Conservation (phyloP, 2,888 invertebrate species). For the Ennomos fuscantarius region DNA sequence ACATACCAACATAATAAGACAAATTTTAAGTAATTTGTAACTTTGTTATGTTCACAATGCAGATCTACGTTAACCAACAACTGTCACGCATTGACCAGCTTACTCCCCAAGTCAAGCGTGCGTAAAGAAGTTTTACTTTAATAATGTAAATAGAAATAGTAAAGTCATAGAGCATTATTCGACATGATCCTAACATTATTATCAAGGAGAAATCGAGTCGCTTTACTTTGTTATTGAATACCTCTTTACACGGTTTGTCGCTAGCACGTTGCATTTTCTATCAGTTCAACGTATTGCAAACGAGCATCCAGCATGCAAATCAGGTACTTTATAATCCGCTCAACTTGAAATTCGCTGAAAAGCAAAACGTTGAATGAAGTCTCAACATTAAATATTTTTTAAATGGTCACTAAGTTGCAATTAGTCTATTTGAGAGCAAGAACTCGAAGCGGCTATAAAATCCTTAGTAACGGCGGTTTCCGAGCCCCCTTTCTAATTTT, state of each 20-base stretch:
- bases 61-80: too few relatives aligned
- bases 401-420: constrained; percentile 28
- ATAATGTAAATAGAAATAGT: too few relatives aligned
- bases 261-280: constrained; percentile 26
- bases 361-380: constrained; percentile 24
- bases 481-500: constrained; percentile 58
- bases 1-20: too few relatives aligned
- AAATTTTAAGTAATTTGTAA: too few relatives aligned
- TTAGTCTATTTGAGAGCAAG: constrained; percentile 29
- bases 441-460: constrained; percentile 43
- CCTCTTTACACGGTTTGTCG: constrained; percentile 13
- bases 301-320: constrained; percentile 31
- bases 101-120: too few relatives aligned
- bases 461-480: constrained; percentile 45
- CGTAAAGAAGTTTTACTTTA: too few relatives aligned
- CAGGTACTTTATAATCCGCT: constrained; percentile 29
- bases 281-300: constrained; percentile 27
- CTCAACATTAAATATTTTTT: constrained; percentile 25
- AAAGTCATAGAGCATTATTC: too few relatives aligned
- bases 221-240: constrained; percentile 2
- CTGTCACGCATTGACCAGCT: too few relatives aligned
- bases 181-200: neutral
- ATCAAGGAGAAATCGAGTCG: neutral
- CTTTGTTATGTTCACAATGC: too few relatives aligned
- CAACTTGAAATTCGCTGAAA: constrained; percentile 22